phyloP scores from a whole-genome alignment of 2,113 vertebrate genomes.

The Nibea albiflora region DNA sequence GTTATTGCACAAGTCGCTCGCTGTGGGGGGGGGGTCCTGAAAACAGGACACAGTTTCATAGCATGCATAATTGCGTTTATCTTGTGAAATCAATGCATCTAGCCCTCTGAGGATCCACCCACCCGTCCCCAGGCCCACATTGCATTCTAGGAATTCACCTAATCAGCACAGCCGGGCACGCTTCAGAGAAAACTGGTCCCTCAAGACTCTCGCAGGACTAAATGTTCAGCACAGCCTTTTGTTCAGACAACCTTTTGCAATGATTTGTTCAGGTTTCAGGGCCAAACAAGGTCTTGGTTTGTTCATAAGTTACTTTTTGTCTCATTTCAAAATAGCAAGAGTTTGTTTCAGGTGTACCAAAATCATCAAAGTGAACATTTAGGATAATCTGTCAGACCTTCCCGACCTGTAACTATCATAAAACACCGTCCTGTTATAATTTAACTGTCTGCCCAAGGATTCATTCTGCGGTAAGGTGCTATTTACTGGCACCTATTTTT shows the following conservation, averaged over 20 bases:
- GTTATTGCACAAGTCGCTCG: constrained; percentile 42
- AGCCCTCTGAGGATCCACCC: constrained; percentile 28
- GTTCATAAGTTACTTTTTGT: not conserved
- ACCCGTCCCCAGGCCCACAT: constrained; percentile 14
- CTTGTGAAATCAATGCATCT: constrained; percentile 61
- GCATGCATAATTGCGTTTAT: constrained; percentile 52
- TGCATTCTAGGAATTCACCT: constrained; percentile 56
- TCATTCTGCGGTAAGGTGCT: not conserved
- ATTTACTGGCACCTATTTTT: not conserved
- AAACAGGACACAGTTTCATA: constrained; percentile 30
- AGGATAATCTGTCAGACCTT: too few species aligned
- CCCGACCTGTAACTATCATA: not conserved
- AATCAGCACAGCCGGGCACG: constrained; percentile 28
- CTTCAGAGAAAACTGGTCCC: constrained; percentile 51
- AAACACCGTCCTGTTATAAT: not conserved
- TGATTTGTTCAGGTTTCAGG: not conserved
- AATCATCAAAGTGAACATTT: not conserved
- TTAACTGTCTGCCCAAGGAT: not conserved
- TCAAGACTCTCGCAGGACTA: not conserved
- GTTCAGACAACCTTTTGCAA: constrained; percentile 1
- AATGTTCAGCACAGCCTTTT: constrained; percentile 7
- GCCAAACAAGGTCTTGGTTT: not conserved
- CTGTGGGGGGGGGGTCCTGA: constrained; percentile 42
- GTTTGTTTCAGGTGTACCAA: not conserved
- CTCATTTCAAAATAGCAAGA: not conserved